phyloP scores from a whole-genome alignment of 1,140 invertebrate genomes.

The Rhopalosiphum padi region DNA sequence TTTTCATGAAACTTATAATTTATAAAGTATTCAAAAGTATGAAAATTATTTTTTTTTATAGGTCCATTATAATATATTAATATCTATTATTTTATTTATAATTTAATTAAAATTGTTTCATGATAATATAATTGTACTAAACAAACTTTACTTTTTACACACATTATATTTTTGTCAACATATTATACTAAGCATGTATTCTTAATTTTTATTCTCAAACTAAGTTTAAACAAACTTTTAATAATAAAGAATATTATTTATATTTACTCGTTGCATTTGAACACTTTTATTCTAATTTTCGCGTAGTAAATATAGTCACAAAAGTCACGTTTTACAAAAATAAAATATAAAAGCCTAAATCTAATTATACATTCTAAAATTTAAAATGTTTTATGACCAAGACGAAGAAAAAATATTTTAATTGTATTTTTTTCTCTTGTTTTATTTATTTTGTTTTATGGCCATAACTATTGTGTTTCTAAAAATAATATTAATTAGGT shows the following conservation, averaged over 20 bases:
- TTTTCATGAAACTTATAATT: not conserved
- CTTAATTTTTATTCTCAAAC: not conserved
- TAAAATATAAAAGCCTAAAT: not conserved
- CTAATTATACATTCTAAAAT: not conserved
- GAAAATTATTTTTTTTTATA: not conserved
- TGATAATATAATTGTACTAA: not conserved
- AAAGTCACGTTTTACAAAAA: not conserved
- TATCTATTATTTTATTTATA: not conserved
- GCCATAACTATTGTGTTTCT: not conserved
- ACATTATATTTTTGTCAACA: not conserved
- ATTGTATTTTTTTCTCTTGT: not conserved
- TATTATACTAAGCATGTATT: not conserved
- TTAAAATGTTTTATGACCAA: not conserved
- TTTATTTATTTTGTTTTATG: not conserved
- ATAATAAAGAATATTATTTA: not conserved
- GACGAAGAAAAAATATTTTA: not conserved
- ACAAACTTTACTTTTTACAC: not conserved
- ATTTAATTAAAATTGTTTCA: not conserved
- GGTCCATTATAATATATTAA: not conserved
- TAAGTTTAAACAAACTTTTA: not conserved
- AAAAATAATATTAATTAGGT: constrained; percentile 17
- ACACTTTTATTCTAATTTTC: not conserved
- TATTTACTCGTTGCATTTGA: not conserved
- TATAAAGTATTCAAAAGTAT: not conserved
- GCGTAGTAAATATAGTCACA: not conserved